phyloP scores from a whole-genome alignment of 1,140 invertebrate genomes.

The Archivesica marissinica region DNA sequence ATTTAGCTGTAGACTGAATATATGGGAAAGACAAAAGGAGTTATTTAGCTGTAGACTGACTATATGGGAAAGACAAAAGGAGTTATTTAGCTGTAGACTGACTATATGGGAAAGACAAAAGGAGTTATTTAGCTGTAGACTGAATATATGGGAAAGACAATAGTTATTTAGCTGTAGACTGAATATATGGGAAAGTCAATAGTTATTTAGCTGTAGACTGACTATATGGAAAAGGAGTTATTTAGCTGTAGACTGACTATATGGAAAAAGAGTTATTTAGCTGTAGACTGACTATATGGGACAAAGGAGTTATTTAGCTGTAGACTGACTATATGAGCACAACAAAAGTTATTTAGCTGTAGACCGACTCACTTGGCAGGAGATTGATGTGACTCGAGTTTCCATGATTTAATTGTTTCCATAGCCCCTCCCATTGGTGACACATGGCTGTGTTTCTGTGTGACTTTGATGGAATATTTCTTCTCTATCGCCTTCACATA shows the following conservation, averaged over 20 bases:
- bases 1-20: too few species aligned
- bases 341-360: neutral
- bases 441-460: neutral
- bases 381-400: neutral
- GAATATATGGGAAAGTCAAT: neutral
- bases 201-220: neutral
- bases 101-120: too few species aligned
- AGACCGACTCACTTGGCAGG: neutral
- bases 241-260: neutral
- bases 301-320: neutral
- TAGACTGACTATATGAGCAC: neutral
- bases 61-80: too few species aligned
- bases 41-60: too few species aligned
- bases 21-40: too few species aligned
- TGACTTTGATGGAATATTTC: neutral
- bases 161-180: too few species aligned
- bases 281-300: too few species aligned
- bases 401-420: slow-evolving; percentile 6
- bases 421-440: neutral
- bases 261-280: neutral
- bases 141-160: too few species aligned
- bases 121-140: too few species aligned
- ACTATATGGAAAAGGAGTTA: neutral
- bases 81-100: too few species aligned
- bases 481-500: neutral